A percentile compares a stretch with the other conserved stretches of the same genome.
Conservation (phyloP, 1,140 invertebrate genomes). For the Eciton burchellii region DNA sequence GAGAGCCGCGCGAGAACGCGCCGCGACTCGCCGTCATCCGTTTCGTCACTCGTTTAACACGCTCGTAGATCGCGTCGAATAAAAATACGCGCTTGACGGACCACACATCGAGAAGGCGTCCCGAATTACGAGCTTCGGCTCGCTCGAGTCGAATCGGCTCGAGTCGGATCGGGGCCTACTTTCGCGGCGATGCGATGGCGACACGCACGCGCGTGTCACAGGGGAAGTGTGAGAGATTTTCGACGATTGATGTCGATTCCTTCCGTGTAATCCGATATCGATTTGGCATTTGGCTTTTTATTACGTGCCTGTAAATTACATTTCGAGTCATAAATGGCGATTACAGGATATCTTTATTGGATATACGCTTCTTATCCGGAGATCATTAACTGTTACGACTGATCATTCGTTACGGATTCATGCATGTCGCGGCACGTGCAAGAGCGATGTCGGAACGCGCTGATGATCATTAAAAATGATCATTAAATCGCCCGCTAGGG, state of each 20-base stretch:
- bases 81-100: slow-evolving; percentile 81
- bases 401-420: slow-evolving; percentile 10
- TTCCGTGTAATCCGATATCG: no score
- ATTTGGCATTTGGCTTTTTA: no score
- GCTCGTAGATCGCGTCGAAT: slow-evolving; percentile 81
- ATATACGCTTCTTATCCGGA: no score
- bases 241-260: no score
- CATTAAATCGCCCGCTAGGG: not conserved
- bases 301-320: no score
- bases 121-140: slow-evolving; percentile 13
- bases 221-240: no score
- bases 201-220: no score
- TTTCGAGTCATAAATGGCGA: no score
- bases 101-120: slow-evolving; percentile 75
- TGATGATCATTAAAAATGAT: slow-evolving; percentile 21
- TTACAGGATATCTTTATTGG: no score
- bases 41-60: slow-evolving; percentile 84
- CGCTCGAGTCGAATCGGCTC: not conserved
- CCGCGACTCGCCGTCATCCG: slow-evolving; percentile 75
- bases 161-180: not conserved
- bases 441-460: not conserved
- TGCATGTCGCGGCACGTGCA: not conserved
- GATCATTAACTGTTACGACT: no score
- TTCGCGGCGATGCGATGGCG: no score
- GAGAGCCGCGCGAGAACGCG: slow-evolving; percentile 13